Evolutionary conservation across 2,797 vertebrate species (phyloP).

Genomic region (Ficedula albicollis): DNA sequence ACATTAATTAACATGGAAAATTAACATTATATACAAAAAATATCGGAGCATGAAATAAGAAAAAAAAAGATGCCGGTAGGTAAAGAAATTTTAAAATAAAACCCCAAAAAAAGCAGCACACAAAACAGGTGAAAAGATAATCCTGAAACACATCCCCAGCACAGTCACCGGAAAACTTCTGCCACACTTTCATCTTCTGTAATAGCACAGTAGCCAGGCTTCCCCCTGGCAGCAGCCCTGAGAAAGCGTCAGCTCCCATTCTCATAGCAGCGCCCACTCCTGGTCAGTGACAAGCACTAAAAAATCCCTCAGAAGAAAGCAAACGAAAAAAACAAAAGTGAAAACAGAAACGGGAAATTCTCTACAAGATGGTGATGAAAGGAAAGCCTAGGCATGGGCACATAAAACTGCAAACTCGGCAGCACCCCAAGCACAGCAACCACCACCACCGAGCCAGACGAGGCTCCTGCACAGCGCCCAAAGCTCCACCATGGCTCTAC

Average conservation of each 20-base stretch:
- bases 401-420: accelerated
- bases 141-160: background rate
- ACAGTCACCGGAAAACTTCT: background rate
- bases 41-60: background rate
- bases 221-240: accelerated
- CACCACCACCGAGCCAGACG: background rate
- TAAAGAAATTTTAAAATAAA: background rate
- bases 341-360: background rate
- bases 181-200: accelerated
- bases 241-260: background rate
- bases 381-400: background rate
- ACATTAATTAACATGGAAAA: background rate
- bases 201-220: accelerated
- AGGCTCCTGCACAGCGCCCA: background rate
- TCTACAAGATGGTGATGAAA: background rate
- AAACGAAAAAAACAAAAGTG: background rate
- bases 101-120: accelerated
- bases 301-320: background rate
- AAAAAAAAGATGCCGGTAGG: background rate
- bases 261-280: background rate
- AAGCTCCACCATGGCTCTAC: background rate
- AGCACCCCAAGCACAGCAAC: background rate
- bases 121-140: background rate
- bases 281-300: background rate
- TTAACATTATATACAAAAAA: background rate